Evolutionary conservation across 2,888 invertebrate species (phyloP), one percentile per base, ranked within the genome.

Genomic region (Caenorhabditis macrosperma): DNA sequence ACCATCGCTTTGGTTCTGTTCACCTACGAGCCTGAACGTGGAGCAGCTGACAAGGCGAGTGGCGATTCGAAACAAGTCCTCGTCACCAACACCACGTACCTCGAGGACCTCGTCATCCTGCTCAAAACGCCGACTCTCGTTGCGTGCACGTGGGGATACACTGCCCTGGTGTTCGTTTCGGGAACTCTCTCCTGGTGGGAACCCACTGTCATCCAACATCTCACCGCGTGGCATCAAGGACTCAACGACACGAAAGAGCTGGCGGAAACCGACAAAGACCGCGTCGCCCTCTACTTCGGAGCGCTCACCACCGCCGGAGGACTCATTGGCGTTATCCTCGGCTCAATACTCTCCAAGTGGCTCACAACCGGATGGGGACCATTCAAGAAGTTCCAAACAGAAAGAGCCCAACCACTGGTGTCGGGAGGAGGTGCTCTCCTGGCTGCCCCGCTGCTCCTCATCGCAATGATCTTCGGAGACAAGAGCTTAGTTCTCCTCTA

Each of bases 141-240:
- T 94, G 92, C 95, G 85, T 95, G 96, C 1, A 95, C 97, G 0
- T 92, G 94, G 35, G 98, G 97, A 63, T 98, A 98, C 91, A 99
- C 98, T 0, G 96, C 96, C 91, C 97, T 99, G n/a, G 95, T 97
- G 6, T 99, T 98, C 91, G 97, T 97, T 26, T 94, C 97, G 12
- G 99, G 99, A 67, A 96, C 84, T 48, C 71, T 85, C 9, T 78
- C 83, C 7, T 85, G 84, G 84, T 99, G 97, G 96, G 86, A 87
- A 17, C 87, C 88, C 6, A 82, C 87, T 10, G 80, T 84, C 26
- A 83, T 88, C 28, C 80, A 86, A 35, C 82, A 89, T 74, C 82
- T 86, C 52, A 77, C 72, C 9, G 84, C 82, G 0, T 81, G 81
- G 82, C 61, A 78, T 38, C 71, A 84, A 38, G 79, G 75, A 48